Evolutionary conservation across 1,140 invertebrate genomes (phyloP), one percentile per base, ranked within the genome.

Genomic region (Aphaenogaster ashmeadi): DNA sequence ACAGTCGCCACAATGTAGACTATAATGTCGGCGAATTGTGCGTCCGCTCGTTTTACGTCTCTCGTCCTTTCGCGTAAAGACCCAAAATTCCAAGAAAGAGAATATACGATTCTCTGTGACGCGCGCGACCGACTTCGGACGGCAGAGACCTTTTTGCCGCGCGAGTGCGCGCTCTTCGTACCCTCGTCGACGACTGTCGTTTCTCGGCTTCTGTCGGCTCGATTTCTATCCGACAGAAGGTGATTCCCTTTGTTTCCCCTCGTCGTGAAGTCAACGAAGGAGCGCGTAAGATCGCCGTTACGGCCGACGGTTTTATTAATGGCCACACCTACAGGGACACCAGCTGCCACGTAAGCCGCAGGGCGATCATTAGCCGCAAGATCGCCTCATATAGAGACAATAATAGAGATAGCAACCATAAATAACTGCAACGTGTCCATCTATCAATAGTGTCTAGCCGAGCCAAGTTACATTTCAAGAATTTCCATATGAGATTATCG

Each of bases 391-490:
- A 72, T 69, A 90, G 89, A 81, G 90, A 93, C 92, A 93, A 93
- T 92, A 92, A 93, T 93, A 93, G 90, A 91, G 91, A 93, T 92
- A 90, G 91, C 90, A 71, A 56, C 84, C 66, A 88, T 92, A 93
- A 93, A 93, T 92, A 93, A 93, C 87, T 64, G 52, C 88, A 91
- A 87, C 85, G 87, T 92, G 88, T 92, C 90, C 91, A 92, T 92
- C 91, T 81, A 89, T 91, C 92, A 84, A 91, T 90, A 56, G 52
- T 41, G 54, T 86, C 71, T 58, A 60, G 50, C 7, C 7, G 33
- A 78, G 33, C 44, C 11, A 44, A 27, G 36, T 84, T 50, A 33
- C 21, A 38, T 60, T 90, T 44, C 56, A 66, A 60, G n/a, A 54
- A 66, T 90, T 78, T 80, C 21, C 50, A 67, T 38, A n/a, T 36